Conservation (phyloP, 2,113 vertebrate genomes). For the Apodemus speciosus region DNA sequence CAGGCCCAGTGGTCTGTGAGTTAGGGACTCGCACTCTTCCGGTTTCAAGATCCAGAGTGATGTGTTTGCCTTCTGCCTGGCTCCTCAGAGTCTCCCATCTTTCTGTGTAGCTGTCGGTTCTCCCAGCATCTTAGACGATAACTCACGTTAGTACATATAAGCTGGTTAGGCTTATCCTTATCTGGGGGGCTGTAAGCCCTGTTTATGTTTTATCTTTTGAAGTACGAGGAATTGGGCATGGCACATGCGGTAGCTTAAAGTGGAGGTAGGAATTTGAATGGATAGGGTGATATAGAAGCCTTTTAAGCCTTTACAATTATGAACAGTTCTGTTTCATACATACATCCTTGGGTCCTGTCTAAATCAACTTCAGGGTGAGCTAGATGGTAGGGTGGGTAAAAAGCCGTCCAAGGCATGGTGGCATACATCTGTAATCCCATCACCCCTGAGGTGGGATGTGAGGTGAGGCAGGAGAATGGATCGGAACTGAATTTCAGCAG, state of each 20-base stretch:
- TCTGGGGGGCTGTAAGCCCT: not conserved
- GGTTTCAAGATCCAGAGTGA: constrained; percentile 20
- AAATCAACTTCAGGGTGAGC: not conserved
- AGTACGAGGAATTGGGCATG: constrained; percentile 7
- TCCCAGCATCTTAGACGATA: not conserved
- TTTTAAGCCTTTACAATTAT: not conserved
- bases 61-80: constrained; percentile 16
- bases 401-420: not conserved
- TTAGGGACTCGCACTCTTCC: not conserved
- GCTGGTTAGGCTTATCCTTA: not conserved
- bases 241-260: not conserved
- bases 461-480: not conserved
- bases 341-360: not conserved
- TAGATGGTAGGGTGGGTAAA: not conserved
- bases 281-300: not conserved
- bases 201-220: constrained; percentile 24
- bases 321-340: not conserved
- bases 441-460: not conserved
- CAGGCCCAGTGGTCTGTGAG: not conserved
- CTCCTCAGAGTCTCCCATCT: not conserved
- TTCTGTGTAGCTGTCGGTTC: not conserved
- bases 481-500: not conserved
- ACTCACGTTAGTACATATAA: constrained; percentile 19
- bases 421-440: not conserved
- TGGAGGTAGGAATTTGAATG: constrained; percentile 27